A percentile compares a stretch with the other conserved stretches of the same genome.
phyloP scores from a whole-genome alignment of 2,888 invertebrate genomes.

The Stenodema calcarata region DNA sequence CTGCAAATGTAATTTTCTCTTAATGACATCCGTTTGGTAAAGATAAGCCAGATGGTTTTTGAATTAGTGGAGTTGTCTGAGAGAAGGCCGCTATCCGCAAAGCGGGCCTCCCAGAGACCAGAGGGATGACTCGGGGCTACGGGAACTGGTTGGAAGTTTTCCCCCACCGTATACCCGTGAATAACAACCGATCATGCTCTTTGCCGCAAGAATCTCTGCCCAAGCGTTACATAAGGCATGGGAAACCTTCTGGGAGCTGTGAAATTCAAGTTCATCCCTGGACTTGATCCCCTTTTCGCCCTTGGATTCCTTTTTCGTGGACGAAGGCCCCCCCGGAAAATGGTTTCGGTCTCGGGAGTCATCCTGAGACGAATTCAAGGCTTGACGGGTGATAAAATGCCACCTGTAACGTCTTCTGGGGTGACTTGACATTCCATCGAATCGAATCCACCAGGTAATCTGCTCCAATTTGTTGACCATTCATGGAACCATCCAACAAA shows the following conservation, averaged over 20 bases:
- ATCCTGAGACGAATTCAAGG: neutral
- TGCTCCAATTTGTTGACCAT: neutral
- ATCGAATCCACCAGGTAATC: neutral
- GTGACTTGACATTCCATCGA: neutral
- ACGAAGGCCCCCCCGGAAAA: neutral
- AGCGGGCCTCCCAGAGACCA: neutral
- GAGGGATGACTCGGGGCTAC: constrained; percentile 6
- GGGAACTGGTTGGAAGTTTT: neutral
- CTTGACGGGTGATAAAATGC: neutral
- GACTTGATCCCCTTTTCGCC: neutral
- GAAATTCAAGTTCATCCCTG: neutral
- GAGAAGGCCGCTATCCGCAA: neutral
- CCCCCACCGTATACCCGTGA: neutral
- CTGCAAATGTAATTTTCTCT: too few relatives aligned
- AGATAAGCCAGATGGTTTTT: too few relatives aligned
- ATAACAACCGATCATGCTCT: neutral
- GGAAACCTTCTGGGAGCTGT: neutral
- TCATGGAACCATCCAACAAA: neutral
- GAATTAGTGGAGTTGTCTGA: neutral
- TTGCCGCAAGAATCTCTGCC: neutral
- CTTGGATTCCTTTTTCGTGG: neutral
- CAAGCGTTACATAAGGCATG: neutral
- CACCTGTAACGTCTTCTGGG: neutral
- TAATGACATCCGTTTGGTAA: too few relatives aligned
- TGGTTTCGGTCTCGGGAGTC: neutral